Conservation (phyloP, 2,113 vertebrate species). For the Hiodon tergisus region DNA sequence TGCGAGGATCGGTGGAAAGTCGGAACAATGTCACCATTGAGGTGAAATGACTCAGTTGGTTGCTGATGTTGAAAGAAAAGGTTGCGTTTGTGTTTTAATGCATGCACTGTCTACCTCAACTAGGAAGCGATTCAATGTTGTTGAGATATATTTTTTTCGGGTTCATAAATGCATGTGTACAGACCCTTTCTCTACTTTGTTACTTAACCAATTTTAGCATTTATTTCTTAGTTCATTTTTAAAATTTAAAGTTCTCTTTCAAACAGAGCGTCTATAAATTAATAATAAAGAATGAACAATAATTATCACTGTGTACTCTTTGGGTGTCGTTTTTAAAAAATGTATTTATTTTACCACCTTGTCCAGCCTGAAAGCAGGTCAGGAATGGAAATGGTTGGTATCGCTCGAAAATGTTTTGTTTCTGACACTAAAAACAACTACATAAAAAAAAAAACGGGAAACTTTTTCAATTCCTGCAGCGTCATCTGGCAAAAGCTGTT, state of each 20-base stretch:
- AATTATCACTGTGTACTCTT: neutral
- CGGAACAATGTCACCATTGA: constrained; percentile 7
- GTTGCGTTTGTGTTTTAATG: constrained; percentile 5
- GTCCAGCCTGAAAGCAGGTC: too few species aligned
- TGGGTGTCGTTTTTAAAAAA: neutral
- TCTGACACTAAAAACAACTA: too few species aligned
- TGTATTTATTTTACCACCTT: neutral
- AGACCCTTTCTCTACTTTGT: constrained; percentile 28
- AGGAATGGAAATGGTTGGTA: too few species aligned
- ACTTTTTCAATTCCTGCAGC: too few species aligned
- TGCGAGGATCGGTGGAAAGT: constrained; percentile 24
- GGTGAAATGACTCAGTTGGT: constrained; percentile 12
- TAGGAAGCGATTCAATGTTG: neutral
- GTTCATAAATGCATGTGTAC: constrained; percentile 48
- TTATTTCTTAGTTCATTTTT: constrained; percentile 34
- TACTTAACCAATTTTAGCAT: constrained; percentile 53
- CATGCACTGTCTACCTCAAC: constrained; percentile 27
- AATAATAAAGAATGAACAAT: constrained; percentile 47
- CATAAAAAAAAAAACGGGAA: too few species aligned
- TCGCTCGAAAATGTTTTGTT: too few species aligned
- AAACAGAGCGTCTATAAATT: constrained; percentile 50
- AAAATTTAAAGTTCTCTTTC: constrained; percentile 39
- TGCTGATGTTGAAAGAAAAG: constrained; percentile 1
- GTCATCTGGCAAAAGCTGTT: too few species aligned
- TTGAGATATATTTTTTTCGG: constrained; percentile 7